Base-by-base conservation (phyloP, 2,113 vertebrate species). In the Dendrocopos noguchii region DNA sequence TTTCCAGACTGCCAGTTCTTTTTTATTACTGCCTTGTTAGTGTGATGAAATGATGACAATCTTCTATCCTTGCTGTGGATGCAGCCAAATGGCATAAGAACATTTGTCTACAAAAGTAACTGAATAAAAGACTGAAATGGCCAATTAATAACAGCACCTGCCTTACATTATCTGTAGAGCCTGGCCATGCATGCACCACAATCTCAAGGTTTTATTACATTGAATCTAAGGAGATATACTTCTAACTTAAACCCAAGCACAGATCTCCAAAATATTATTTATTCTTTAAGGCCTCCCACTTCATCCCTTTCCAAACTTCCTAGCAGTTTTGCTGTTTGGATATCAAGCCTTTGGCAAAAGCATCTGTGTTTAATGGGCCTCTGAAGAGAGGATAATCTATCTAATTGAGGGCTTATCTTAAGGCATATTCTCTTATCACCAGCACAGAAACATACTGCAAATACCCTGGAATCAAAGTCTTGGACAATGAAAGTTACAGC, bases 21-120 rank as follows among this genome's bases (percentile, higher is more conserved):
- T 83, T 87, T 94, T 94, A 88, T 94, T 92, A 52, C 81, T 93
- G 91, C 84, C 96, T 96, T 91, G 84, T 96, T 97, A 97, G 88
- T 3, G 4, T 90, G 94, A 95, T 7, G 36, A 96, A 96, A 90
- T 59, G 87, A 93, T 94, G 93, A 91, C 87, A 91, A 80, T 88
- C 95, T 94, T 85, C 94, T 80, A 59, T 61, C 84, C 76, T 80
- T 95, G 91, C 81, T 0, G 4, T 63, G 67, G 59, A 71, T 86
- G 76, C 82, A 96, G 95, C 96, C 96, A 97, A 96, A 95, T 95
- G 93, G 84, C 92, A 80, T 34, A 71, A 83, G 71, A 91, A 86
- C 20, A 20, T 90, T 95, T 61, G 55, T 85, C 79, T 93, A 53
- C 70, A 88, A 71, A 89, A 93, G 56, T 74, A 93, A 86, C 82